phyloP scores from a whole-genome alignment of 2,888 invertebrate species.

The Cantharis nigra region DNA sequence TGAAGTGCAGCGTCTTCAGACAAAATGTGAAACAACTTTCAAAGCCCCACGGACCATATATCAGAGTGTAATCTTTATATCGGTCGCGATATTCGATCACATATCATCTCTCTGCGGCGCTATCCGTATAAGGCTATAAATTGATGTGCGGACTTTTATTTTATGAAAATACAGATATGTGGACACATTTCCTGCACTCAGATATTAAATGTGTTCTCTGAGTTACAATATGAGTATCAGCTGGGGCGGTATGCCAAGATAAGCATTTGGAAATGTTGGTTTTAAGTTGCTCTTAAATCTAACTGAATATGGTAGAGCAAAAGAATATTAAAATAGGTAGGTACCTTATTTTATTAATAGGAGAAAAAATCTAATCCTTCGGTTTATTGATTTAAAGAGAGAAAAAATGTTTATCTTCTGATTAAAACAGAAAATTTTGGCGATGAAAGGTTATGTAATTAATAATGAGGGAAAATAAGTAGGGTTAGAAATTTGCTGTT shows the following conservation, averaged over 20 bases:
- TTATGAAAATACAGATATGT: conserved; percentile 49
- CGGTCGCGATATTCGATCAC: conserved; percentile 31
- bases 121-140: conserved; percentile 38
- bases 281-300: conserved; percentile 3
- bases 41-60: conserved; percentile 26
- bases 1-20: conserved; percentile 22
- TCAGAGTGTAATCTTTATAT: conserved; percentile 31
- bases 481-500: not conserved
- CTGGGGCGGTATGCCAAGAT: conserved; percentile 35
- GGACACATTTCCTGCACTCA: conserved; percentile 45
- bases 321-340: conserved; percentile 1
- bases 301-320: not conserved
- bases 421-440: not conserved
- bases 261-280: conserved; percentile 2
- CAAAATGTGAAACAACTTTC: conserved; percentile 24
- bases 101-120: conserved; percentile 31
- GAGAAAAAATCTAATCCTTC: not conserved
- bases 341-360: not conserved
- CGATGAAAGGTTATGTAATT: not conserved
- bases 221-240: conserved; percentile 46
- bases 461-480: not conserved
- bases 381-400: not conserved
- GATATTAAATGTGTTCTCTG: conserved; percentile 47
- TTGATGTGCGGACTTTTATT: conserved; percentile 47
- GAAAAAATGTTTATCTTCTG: not conserved